Percentiles rank a stretch among this genome's conserved stretches.
These are phyloP conservation scores for Sinocyclocheilus anshuiensis DNA, from an alignment of 2,113 vertebrate genomes.

Conservation along the genomic window DNA sequence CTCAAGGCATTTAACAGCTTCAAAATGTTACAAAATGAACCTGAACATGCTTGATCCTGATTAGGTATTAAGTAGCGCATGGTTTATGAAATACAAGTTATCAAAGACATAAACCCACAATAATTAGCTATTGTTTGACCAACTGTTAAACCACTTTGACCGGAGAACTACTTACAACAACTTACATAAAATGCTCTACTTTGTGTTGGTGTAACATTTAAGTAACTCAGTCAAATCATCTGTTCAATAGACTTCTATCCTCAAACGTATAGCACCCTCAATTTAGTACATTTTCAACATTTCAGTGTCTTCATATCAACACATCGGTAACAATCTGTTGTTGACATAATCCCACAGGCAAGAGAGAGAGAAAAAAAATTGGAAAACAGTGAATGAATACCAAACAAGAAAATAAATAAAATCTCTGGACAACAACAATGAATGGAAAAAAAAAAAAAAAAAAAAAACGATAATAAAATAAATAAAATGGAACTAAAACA, in stretches of 20 bases:
- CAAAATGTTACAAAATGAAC: neutral
- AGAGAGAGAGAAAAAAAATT: neutral
- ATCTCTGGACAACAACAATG: neutral
- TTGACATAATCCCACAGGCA: neutral
- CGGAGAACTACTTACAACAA: neutral
- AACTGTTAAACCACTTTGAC: neutral
- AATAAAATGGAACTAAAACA: conserved; percentile 32
- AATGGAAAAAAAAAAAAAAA: conserved; percentile 13
- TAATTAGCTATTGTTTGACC: neutral
- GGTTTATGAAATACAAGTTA: conserved; percentile 7
- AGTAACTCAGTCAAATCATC: neutral
- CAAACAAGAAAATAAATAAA: conserved; percentile 50
- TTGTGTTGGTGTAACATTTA: conserved; percentile 20
- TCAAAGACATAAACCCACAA: neutral
- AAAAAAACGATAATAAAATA: conserved; percentile 21
- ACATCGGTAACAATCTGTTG: neutral
- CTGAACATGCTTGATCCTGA: neutral
- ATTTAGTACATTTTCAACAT: neutral
- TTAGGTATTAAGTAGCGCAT: conserved; percentile 16
- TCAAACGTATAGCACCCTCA: neutral
- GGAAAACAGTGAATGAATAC: conserved; percentile 3
- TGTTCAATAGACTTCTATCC: neutral
- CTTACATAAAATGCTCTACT: neutral
- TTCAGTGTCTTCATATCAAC: neutral
- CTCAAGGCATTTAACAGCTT: conserved; percentile 2